These are phyloP conservation scores for Euclidia mi DNA, from an alignment of 2,888 invertebrate species.

Conservation along the genomic window DNA sequence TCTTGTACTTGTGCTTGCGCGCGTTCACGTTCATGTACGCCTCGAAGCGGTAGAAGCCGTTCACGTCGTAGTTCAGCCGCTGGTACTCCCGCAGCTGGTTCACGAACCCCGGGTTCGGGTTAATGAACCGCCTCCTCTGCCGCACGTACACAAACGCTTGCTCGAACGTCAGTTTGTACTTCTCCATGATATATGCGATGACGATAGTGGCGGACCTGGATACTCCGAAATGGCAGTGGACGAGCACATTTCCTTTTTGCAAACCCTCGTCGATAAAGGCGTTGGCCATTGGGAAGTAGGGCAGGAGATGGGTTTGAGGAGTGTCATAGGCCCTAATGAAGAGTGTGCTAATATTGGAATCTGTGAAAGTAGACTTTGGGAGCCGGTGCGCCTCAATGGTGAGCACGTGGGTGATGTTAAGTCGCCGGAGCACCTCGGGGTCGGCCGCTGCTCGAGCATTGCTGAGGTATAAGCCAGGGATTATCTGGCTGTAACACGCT, in stretches of 20 bases:
- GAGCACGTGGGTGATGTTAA: slow-evolving; percentile 86
- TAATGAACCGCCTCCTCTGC: slow-evolving; percentile 96
- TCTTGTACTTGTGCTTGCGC: slow-evolving; percentile 79
- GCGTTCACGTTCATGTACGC: slow-evolving; percentile 81
- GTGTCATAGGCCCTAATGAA: slow-evolving; percentile 86
- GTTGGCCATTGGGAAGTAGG: slow-evolving; percentile 87
- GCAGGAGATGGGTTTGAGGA: slow-evolving; percentile 81
- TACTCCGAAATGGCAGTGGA: slow-evolving; percentile 99
- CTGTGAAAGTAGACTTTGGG: slow-evolving; percentile 76
- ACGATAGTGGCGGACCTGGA: slow-evolving; percentile 98
- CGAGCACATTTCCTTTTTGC: slow-evolving; percentile 93
- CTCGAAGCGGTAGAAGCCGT: slow-evolving; percentile 74
- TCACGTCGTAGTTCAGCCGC: slow-evolving; percentile 76
- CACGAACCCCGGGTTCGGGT: slow-evolving; percentile 98
- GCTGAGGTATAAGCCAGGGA: slow-evolving; percentile 82
- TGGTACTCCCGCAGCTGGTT: slow-evolving; percentile 94
- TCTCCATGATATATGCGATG: slow-evolving; percentile 98
- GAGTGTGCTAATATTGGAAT: slow-evolving; percentile 79
- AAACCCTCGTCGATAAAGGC: slow-evolving; percentile 89
- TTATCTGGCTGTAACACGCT: slow-evolving; percentile 79
- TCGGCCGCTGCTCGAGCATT: slow-evolving; percentile 83
- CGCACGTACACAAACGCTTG: slow-evolving; percentile 97
- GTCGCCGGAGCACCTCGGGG: slow-evolving; percentile 70
- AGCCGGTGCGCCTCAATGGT: slow-evolving; percentile 82
- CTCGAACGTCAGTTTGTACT: slow-evolving; percentile 94